These are phyloP conservation scores for Oscheius sp. DNA, from an alignment of 2,888 invertebrate species.

Conservation along the genomic window DNA sequence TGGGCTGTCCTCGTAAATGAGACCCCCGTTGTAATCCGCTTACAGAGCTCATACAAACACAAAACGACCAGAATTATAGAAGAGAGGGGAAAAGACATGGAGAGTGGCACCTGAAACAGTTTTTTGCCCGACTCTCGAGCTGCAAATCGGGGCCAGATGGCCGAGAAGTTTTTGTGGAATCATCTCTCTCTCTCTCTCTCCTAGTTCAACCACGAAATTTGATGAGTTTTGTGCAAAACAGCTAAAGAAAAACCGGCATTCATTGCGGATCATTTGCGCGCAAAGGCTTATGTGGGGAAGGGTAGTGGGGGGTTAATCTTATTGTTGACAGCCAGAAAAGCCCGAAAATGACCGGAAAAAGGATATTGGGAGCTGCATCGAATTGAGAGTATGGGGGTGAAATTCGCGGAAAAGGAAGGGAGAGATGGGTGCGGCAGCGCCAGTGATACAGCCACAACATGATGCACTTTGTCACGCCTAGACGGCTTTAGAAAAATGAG, in stretches of 20 bases:
- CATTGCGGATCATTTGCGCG: constrained; percentile 5
- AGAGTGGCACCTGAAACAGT: constrained; percentile 19
- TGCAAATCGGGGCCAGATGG: background rate
- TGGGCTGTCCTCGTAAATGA: no score
- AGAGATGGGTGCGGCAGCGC: no score
- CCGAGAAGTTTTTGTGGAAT: background rate
- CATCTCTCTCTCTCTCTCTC: no score
- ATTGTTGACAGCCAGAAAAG: constrained; percentile 15
- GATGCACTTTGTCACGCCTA: no score
- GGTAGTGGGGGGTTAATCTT: constrained; percentile 1
- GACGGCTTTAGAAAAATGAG: no score
- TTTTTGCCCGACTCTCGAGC: background rate
- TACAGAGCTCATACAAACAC: constrained; percentile 30
- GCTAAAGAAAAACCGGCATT: background rate
- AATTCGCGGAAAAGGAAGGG: no score
- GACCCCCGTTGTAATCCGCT: constrained; percentile 32
- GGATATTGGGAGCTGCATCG: no score
- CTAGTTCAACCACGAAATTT: no score
- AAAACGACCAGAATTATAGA: constrained; percentile 6
- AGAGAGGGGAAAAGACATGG: background rate
- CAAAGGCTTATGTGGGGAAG: background rate
- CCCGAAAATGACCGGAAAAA: no score
- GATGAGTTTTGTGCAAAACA: no score
- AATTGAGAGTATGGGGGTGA: no score
- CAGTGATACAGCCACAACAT: no score